Evolutionary conservation across 2,888 invertebrate species (phyloP).

Genomic region (Amphiduros pacificus): DNA sequence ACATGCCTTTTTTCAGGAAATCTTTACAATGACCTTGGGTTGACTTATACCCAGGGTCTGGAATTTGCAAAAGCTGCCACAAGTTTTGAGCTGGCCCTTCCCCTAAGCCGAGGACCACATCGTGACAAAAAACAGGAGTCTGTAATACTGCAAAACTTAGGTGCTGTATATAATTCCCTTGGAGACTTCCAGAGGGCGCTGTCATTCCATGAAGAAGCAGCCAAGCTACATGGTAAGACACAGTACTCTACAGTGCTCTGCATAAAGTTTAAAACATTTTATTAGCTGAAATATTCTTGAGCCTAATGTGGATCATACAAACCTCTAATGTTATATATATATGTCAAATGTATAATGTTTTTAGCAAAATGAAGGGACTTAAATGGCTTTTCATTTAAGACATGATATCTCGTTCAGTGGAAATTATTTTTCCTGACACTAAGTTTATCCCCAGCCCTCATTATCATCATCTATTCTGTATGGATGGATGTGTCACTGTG

Average conservation of each 20-base stretch:
- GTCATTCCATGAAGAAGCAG: conserved; percentile 40
- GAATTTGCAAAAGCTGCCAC: conserved; percentile 38
- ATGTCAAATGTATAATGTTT: too few species aligned
- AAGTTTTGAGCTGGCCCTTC: conserved; percentile 46
- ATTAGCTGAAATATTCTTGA: too few species aligned
- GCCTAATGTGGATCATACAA: too few species aligned
- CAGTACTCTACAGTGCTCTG: neutral
- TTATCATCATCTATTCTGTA: too few species aligned
- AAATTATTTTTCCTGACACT: too few species aligned
- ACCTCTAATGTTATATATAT: too few species aligned
- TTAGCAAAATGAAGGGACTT: too few species aligned
- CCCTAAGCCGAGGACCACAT: conserved; percentile 26
- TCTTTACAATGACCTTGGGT: conserved; percentile 45
- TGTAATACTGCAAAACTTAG: conserved; percentile 49
- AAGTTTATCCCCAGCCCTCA: too few species aligned
- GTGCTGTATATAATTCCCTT: conserved; percentile 46
- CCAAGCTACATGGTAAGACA: conserved; percentile 29
- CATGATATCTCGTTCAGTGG: too few species aligned
- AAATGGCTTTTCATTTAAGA: too few species aligned
- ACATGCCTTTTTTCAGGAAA: too few species aligned
- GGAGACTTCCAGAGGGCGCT: conserved; percentile 42
- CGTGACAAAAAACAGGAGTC: conserved; percentile 35
- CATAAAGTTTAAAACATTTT: neutral
- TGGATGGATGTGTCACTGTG: too few species aligned
- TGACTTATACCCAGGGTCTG: conserved; percentile 43